Percentiles rank a stretch among this genome's conserved stretches.
phyloP scores from a whole-genome alignment of 1,140 invertebrate genomes.

The Drosophila novamexicana region DNA sequence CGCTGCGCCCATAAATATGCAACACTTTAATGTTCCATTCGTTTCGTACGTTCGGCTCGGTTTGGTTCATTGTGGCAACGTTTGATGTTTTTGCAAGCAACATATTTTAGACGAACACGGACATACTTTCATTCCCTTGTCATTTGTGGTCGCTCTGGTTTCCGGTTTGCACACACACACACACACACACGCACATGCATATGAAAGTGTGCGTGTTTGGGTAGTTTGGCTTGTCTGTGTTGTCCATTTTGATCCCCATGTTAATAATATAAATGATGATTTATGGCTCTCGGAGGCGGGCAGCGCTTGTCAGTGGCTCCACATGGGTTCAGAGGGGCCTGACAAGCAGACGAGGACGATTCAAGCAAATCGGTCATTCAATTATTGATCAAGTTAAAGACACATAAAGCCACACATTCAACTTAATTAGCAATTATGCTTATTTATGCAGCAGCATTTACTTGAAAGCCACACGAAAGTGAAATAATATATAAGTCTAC shows the following conservation, averaged over 20 bases:
- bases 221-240: constrained; percentile 57
- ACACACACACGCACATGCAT: constrained; percentile 41
- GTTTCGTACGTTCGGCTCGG: constrained; percentile 20
- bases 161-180: constrained; percentile 59
- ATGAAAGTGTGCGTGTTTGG: constrained; percentile 55
- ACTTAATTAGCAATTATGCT: constrained; percentile 63
- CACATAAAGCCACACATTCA: constrained; percentile 31
- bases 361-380: constrained; percentile 52
- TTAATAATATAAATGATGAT: constrained; percentile 83
- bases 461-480: neutral
- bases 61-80: constrained; percentile 24
- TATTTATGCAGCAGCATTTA: constrained; percentile 21
- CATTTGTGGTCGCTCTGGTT: constrained; percentile 76
- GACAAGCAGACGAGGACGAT: constrained; percentile 3
- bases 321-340: constrained; percentile 20
- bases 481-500: neutral
- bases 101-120: constrained; percentile 49
- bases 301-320: constrained; percentile 27
- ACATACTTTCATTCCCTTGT: constrained; percentile 68
- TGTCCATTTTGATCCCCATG: constrained; percentile 70
- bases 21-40: constrained; percentile 56
- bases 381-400: constrained; percentile 71
- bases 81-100: constrained; percentile 67
- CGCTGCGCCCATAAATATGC: constrained; percentile 75
- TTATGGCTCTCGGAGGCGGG: constrained; percentile 65